Evolutionary conservation across 2,113 vertebrate species (phyloP), one percentile per base, ranked within the genome.

Genomic region (Pomatorhinus ruficollis): DNA sequence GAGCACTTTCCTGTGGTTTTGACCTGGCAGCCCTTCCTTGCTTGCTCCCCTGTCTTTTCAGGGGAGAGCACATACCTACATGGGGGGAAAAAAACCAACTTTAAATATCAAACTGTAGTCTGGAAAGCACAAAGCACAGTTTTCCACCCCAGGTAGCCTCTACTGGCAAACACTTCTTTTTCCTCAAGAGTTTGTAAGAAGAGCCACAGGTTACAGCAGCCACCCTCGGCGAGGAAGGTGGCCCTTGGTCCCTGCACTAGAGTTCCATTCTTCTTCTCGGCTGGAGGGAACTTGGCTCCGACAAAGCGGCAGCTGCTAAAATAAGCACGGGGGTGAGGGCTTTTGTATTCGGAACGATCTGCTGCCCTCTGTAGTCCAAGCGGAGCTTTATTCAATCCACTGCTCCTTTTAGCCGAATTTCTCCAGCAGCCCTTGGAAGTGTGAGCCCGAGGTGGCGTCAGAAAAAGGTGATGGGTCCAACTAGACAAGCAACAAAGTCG

Each of bases 281-380:
- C 78, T 40, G 70, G 74, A 27, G 70, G 24, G 30, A 90, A 52
- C 39, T 59, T 76, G 28, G 28, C 71, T 68, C 71, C 64, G 33
- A 5, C n/a, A 17, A 4, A 61, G 28, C 54, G 54, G 60, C 60
- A 44, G 54, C 60, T 40, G 64, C 84, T 85, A 13, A 72, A 85
- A 83, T 11, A 33, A 72, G 44, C 42, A 1, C 2, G 5, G 37
- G 37, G 37, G 20, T 42, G 17, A 77, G 86, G 5, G 18, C 12
- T 44, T 15, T 21, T 13, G 2, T 20, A 64, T 92, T 90, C 76
- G 12, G 47, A 76, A 37, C 12, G 16, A 52, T 89, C 81, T 96
- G 83, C 89, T 96, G 95, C 94, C 91, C 80, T 95, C 95, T 90
- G 39, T 63, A 57, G 95, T 4, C 79, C 54, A 45, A 70, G 50